Conservation (phyloP, 2,113 vertebrate genomes). For the Atrichornis clamosus region DNA sequence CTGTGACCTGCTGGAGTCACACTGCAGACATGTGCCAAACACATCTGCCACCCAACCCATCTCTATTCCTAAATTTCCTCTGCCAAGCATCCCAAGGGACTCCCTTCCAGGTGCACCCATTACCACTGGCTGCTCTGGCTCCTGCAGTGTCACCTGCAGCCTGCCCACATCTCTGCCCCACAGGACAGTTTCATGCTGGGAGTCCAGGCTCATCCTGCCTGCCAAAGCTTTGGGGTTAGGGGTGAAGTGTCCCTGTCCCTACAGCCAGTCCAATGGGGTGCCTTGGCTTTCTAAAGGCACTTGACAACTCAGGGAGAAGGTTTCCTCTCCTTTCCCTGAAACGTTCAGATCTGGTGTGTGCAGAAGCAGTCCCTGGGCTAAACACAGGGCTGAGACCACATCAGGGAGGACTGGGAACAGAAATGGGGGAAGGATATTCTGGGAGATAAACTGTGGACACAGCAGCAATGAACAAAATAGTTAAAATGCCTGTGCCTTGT, state of each 20-base stretch:
- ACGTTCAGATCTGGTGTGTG: not conserved
- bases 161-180: not conserved
- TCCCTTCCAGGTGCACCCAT: not conserved
- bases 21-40: not conserved
- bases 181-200: accelerated
- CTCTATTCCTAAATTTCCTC: not conserved
- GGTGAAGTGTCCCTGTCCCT: not conserved
- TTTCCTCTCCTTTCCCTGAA: not conserved
- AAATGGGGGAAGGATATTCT: not conserved
- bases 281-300: not conserved
- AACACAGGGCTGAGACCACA: not conserved
- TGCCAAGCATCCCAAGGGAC: accelerated
- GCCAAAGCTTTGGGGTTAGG: not conserved
- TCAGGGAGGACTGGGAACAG: not conserved
- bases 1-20: not conserved
- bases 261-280: not conserved
- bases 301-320: not conserved
- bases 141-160: not conserved
- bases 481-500: not conserved
- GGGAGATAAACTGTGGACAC: not conserved
- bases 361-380: not conserved
- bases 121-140: not conserved
- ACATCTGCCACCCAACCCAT: not conserved
- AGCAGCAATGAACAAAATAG: not conserved
- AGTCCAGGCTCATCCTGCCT: not conserved